These are phyloP conservation scores for Rhinatrema bivittatum DNA, from an alignment of 2,797 vertebrate genomes.

Conservation along the genomic window DNA sequence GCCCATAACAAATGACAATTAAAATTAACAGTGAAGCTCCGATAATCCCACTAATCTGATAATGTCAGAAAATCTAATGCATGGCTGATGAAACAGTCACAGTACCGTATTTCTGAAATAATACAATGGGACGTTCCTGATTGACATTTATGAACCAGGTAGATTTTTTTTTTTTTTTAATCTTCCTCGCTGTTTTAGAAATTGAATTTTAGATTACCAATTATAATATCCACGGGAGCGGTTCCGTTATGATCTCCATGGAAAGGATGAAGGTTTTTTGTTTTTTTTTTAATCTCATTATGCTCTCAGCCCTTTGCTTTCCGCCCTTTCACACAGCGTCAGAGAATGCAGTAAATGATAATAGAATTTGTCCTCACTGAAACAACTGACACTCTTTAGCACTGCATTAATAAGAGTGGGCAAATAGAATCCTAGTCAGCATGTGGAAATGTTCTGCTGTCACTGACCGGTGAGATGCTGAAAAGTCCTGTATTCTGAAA, in stretches of 20 bases:
- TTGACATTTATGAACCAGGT: no score
- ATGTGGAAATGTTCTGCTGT: no score
- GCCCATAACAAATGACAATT: no score
- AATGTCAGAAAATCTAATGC: neutral
- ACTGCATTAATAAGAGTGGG: neutral
- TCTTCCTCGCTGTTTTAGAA: neutral
- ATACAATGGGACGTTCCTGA: no score
- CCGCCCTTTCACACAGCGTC: neutral
- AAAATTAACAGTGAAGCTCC: no score
- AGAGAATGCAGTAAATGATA: neutral
- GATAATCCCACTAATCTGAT: no score
- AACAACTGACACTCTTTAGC: neutral
- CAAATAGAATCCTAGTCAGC: no score
- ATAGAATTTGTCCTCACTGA: neutral
- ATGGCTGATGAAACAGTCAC: neutral
- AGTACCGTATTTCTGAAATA: no score
- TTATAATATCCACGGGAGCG: neutral
- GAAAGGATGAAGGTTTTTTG: neutral
- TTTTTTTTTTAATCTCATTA: neutral
- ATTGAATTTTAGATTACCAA: neutral
- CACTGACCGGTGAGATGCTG: no score
- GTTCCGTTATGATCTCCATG: neutral
- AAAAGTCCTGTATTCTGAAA: no score
- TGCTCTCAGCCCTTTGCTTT: neutral
- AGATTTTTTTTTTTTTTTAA: no score